Evolutionary conservation across 2,113 vertebrate genomes (phyloP).

Genomic region (Paramormyrops kingsleyae): DNA sequence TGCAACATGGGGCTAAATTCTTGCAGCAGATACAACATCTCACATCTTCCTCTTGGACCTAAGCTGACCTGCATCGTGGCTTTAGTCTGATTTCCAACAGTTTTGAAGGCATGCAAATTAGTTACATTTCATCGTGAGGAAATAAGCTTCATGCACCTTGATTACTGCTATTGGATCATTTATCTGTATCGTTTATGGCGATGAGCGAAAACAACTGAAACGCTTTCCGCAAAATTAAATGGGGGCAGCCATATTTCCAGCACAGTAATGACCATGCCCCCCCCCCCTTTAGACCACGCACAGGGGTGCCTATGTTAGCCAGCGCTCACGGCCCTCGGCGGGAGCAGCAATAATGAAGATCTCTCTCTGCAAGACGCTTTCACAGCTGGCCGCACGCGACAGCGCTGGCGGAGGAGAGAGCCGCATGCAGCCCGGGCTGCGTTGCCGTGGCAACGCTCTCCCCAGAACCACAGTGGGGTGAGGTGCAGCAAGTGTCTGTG

Average conservation of each 20-base stretch:
- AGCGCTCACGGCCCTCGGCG: not conserved
- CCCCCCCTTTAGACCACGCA: not conserved
- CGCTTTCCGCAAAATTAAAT: not conserved
- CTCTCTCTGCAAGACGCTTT: not conserved
- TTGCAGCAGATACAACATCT: not conserved
- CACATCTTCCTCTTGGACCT: not conserved
- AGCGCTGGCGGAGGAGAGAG: not conserved
- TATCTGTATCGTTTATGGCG: not conserved
- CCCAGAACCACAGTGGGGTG: conserved; percentile 56
- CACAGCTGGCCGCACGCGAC: not conserved
- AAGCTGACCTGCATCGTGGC: not conserved
- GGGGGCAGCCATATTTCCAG: not conserved
- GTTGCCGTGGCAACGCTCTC: conserved; percentile 67
- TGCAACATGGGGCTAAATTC: not conserved
- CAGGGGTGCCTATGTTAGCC: not conserved
- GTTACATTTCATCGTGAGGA: not conserved
- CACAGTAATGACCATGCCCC: not conserved
- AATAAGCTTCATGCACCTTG: not conserved
- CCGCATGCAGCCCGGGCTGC: conserved; percentile 42
- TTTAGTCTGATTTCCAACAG: not conserved
- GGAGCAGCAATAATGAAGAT: not conserved
- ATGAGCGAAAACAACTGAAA: not conserved
- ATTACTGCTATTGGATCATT: not conserved
- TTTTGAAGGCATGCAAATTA: not conserved
- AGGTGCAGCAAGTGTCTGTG: conserved; percentile 23